Base-by-base conservation (phyloP, 2,797 vertebrate genomes). In the Pygocentrus nattereri region DNA sequence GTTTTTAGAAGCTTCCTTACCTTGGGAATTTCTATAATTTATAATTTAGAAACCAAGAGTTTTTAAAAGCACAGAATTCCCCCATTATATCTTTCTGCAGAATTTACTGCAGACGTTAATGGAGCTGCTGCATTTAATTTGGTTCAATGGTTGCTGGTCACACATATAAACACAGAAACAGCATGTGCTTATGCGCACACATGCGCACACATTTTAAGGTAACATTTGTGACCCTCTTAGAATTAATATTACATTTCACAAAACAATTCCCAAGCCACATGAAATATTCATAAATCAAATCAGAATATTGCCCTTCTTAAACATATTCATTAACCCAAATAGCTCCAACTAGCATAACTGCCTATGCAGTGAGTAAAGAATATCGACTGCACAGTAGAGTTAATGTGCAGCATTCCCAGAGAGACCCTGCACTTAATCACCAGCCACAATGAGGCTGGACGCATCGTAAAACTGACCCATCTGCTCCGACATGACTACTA, bases 51-150 rank as follows among this genome's bases (percentile, higher is more conserved):
- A 59, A 80, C 49, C 77, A 16, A 31, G 69, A 54, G 62, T 70
- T 83, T 75, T 54, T 71, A 59, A 78, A 78, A 75, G 64, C 61
- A 71, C 76, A 71, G 19, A 79, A 79, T 79, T 50, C 78, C 58
- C 49, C 27, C 21, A 4, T 77, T 73, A 44, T 74, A 70, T 65
- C 18, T 72, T 74, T 73, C 76, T 70, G 34, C 34, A 27, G 41
- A 56, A 81, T 84, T 81, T 86, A 84, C 76, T 82, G 82, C 76
- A 84, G 74, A 83, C 77, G 85, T 80, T 83, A 84, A 44, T 61
- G 44, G 70, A 64, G 77, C 78, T 74, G 74, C 76, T 80, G 74
- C 69, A 78, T 87, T 85, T 84, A 59, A 85, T 83, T 75, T 76
- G 82, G 74, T 83, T 79, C 67, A 25, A 41, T 50, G 73, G 54